Base-by-base conservation (phyloP, 2,797 vertebrate genomes). In the Echeneis naucrates region DNA sequence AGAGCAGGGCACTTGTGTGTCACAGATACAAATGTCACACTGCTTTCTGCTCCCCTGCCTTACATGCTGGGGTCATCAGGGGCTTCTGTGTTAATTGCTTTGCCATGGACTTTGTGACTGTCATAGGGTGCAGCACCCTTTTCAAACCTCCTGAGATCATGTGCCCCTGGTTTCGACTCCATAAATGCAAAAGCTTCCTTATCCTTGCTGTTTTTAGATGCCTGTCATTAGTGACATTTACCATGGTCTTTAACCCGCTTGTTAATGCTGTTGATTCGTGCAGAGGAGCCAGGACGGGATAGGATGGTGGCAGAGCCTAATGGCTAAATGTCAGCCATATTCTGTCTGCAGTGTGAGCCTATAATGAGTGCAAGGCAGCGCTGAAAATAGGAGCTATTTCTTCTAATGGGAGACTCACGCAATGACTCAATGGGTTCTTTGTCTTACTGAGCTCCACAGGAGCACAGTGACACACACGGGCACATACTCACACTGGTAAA, bases 401-500 rank as follows among this genome's bases (percentile, higher is more conserved):
- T 85, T 85, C 75, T 86, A 85, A 93, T 89, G 80, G 85, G 82
- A 85, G 78, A 77, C 85, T 84, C 77, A 77, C 21, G 66, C 80
- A 75, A 82, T 79, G 86, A 87, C 81, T 92, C 90, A 88, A 91
- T 90, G 86, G 83, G 57, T 73, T 82, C 88, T 92, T 92, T 93
- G 90, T 93, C 86, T 90, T 62, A 64, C 75, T 81, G 68, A 78
- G 69, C 71, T 68, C 71, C 60, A 79, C 68, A 76, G 68, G 61
- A 78, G 54, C 77, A 62, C 26, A 0, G 65, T 33, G 60, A 57
- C 81, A 81, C 83, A 77, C 68, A 62, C 17, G 30, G 50, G 3
- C 56, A 47, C 56, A 58, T 54, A n/a, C 33, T 16, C 53, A 6
- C 58, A 37, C 57, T 42, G 48, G 30, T 64, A 30, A 35, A 37